Evolutionary conservation across 2,797 vertebrate genomes (phyloP).

Genomic region (Heliangelus exortis): DNA sequence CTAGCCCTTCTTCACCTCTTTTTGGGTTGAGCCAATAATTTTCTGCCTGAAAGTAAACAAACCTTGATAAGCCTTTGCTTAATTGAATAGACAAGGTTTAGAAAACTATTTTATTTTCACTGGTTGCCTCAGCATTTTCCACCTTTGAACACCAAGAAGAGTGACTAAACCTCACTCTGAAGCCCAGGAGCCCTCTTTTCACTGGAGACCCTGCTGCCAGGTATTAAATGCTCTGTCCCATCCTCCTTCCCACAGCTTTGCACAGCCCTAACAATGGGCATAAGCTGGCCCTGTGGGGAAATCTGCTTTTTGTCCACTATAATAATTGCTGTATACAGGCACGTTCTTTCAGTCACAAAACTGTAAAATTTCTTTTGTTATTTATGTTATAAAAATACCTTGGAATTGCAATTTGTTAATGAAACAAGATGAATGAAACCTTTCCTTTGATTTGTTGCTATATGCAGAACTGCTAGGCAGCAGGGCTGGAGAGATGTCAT

Average conservation of each 20-base stretch:
- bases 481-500: background rate
- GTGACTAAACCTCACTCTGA: background rate
- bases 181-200: background rate
- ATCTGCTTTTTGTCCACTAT: constrained; percentile 7
- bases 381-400: background rate
- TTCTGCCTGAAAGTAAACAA: background rate
- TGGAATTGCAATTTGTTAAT: background rate
- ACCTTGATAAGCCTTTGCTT: background rate
- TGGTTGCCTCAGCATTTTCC: background rate
- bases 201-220: background rate
- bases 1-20: background rate
- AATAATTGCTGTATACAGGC: background rate
- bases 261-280: background rate
- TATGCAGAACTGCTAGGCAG: background rate
- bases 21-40: background rate
- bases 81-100: background rate
- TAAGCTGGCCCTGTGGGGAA: background rate
- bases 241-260: background rate
- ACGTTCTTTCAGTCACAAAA: background rate
- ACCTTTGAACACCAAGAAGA: background rate
- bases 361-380: constrained; percentile 36
- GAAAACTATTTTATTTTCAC: background rate
- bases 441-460: background rate
- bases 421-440: background rate
- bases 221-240: background rate